Evolutionary conservation across 2,797 vertebrate species (phyloP).

Genomic region (Gambusia yucatana): DNA sequence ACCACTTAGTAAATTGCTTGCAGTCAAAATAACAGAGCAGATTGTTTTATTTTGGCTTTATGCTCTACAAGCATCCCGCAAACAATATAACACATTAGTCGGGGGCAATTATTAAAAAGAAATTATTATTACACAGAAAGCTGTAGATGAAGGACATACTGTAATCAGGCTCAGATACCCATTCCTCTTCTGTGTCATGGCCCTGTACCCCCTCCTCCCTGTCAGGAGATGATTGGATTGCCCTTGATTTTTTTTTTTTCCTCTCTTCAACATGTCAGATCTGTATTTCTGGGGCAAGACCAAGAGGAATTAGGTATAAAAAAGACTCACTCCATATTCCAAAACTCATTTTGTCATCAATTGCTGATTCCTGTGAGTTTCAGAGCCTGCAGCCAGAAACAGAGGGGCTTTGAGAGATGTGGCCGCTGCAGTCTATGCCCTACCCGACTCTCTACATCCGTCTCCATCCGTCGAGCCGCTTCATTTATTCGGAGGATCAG

Average conservation of each 20-base stretch:
- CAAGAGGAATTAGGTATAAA: constrained; percentile 66
- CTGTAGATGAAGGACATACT: constrained; percentile 12
- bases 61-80: constrained; percentile 9
- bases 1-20: background rate
- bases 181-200: constrained; percentile 7
- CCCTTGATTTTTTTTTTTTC: constrained; percentile 37
- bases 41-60: constrained; percentile 15
- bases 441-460: constrained; percentile 32
- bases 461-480: constrained; percentile 52
- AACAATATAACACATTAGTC: constrained; percentile 25
- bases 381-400: constrained; percentile 49
- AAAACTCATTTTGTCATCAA: constrained; percentile 60
- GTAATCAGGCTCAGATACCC: background rate
- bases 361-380: constrained; percentile 39
- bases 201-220: constrained; percentile 38
- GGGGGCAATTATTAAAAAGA: constrained; percentile 35
- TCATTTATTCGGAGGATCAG: constrained; percentile 68
- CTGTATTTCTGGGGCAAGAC: constrained; percentile 67
- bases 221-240: constrained; percentile 54
- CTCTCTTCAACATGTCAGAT: constrained; percentile 52
- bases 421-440: constrained; percentile 35
- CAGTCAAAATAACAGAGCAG: constrained; percentile 15
- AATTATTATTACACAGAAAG: constrained; percentile 6
- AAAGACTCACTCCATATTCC: constrained; percentile 68
- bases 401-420: constrained; percentile 22